Evolutionary conservation across 1,140 invertebrate species (phyloP).

Genomic region (Chymomyza costata): DNA sequence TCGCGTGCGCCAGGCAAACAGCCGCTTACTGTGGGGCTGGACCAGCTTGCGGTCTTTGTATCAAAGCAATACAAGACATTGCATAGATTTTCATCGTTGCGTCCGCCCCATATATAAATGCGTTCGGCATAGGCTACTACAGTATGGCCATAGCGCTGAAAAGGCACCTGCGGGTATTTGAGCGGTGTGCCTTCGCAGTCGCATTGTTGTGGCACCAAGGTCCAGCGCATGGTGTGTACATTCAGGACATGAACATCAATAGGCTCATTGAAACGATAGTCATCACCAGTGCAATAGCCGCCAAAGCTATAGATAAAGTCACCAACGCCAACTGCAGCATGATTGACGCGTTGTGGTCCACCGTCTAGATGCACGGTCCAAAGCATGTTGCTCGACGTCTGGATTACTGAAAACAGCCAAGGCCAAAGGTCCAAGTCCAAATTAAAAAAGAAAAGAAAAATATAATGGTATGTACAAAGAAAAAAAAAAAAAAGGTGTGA

Average conservation of each 20-base stretch:
- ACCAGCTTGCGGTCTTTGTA: conserved; percentile 84
- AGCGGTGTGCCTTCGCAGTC: conserved; percentile 44
- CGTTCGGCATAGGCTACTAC: conserved; percentile 85
- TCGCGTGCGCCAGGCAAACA: conserved; percentile 86
- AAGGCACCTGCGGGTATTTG: conserved; percentile 77
- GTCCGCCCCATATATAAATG: conserved; percentile 91
- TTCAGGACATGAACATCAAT: conserved; percentile 94
- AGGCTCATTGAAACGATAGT: conserved; percentile 82
- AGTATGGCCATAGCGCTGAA: conserved; percentile 88
- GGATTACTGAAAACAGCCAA: too few relatives aligned
- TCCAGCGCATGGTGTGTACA: conserved; percentile 82
- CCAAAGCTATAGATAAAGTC: conserved; percentile 93
- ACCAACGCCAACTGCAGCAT: conserved; percentile 90
- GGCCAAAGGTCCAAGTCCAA: conserved; percentile 2
- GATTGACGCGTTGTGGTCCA: conserved; percentile 84
- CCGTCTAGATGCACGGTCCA: conserved; percentile 91
- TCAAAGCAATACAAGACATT: conserved; percentile 88
- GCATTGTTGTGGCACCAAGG: conserved; percentile 57
- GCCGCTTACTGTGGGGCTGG: conserved; percentile 79
- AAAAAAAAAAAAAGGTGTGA: not conserved
- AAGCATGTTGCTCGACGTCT: conserved; percentile 76
- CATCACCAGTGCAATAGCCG: conserved; percentile 89
- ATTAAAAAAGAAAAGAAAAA: not conserved
- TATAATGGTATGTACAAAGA: not conserved
- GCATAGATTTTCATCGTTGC: conserved; percentile 89